These are phyloP conservation scores for Mormyrops attenuatus DNA, from an alignment of 2,797 vertebrate genomes.

Conservation along the genomic window DNA sequence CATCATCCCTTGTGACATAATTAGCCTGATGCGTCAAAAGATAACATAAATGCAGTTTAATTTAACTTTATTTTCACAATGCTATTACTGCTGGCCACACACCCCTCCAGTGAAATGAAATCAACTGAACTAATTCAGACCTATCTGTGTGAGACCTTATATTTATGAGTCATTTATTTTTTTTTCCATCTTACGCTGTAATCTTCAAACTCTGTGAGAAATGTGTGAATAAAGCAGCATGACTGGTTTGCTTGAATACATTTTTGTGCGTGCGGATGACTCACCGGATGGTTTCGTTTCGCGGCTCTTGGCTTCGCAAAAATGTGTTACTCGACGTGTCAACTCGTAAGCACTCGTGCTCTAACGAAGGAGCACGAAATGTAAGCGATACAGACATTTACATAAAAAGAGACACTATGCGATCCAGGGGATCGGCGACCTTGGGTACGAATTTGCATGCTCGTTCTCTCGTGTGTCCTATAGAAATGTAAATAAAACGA, in stretches of 20 bases:
- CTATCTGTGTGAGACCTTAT: background rate
- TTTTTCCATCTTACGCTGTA: background rate
- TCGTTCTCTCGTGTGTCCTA: constrained; percentile 17
- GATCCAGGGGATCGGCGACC: background rate
- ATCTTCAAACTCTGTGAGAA: constrained; percentile 1
- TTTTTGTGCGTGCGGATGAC: background rate
- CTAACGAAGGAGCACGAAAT: constrained; percentile 32
- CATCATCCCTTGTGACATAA: background rate
- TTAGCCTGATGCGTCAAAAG: background rate
- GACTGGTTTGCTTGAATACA: background rate
- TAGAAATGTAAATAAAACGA: constrained; percentile 30
- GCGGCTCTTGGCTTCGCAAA: constrained; percentile 24
- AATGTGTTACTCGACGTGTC: constrained; percentile 22
- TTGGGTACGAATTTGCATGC: background rate
- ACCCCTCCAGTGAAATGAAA: constrained; percentile 3
- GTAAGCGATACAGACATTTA: constrained; percentile 25
- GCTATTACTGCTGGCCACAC: background rate
- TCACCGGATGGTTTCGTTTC: background rate
- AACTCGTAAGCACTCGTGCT: background rate
- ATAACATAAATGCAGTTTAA: background rate
- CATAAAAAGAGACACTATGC: constrained; percentile 5
- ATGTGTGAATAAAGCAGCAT: constrained; percentile 9
- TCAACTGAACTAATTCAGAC: background rate
- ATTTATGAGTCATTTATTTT: background rate
- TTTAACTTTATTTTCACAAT: background rate